Evolutionary conservation across 2,113 vertebrate genomes (phyloP).

Genomic region (Tachuris rubrigastra): DNA sequence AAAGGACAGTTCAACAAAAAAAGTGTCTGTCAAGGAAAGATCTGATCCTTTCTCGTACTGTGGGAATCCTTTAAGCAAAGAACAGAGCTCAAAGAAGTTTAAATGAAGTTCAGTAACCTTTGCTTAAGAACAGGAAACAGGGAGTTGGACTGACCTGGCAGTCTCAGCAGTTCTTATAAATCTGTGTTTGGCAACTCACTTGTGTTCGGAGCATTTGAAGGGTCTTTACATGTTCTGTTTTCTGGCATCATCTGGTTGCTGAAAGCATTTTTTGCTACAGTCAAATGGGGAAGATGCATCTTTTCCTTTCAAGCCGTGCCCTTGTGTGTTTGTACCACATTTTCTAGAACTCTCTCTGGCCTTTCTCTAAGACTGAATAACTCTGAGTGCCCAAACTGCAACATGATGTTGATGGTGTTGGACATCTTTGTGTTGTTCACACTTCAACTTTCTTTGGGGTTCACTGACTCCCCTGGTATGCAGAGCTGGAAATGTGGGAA

Average conservation of each 20-base stretch:
- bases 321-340: background rate
- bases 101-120: constrained; percentile 1
- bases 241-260: background rate
- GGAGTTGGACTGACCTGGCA: background rate
- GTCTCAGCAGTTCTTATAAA: background rate
- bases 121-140: constrained; percentile 1
- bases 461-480: background rate
- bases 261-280: background rate
- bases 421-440: background rate
- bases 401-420: background rate
- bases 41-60: background rate
- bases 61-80: background rate
- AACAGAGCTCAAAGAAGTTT: background rate
- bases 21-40: background rate
- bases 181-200: background rate
- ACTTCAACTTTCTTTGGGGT: background rate
- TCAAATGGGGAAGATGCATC: background rate
- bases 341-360: background rate
- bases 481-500: background rate
- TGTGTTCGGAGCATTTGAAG: background rate
- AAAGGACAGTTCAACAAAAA: background rate
- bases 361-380: background rate
- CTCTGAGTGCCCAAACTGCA: background rate
- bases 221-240: background rate
- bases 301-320: background rate